Evolutionary conservation across 2,888 invertebrate species (phyloP).

Genomic region (Standfussiana lucernea): DNA sequence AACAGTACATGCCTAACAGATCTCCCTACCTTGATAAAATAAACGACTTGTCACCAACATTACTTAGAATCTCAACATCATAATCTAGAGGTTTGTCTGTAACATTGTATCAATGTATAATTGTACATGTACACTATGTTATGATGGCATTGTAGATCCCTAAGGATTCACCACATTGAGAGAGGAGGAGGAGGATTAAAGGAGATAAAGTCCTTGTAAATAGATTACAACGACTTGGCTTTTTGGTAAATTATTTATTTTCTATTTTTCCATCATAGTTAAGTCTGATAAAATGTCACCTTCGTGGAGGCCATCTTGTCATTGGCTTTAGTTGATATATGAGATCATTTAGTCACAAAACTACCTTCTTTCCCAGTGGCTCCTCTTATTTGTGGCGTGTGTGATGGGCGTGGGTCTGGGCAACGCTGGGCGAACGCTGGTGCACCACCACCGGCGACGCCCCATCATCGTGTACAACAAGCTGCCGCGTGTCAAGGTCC

Average conservation of each 20-base stretch:
- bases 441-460: constrained; percentile 47
- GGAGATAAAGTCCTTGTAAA: too few relatives aligned
- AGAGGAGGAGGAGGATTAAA: too few relatives aligned
- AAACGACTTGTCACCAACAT: not conserved
- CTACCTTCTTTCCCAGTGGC: constrained; percentile 64
- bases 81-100: too few relatives aligned
- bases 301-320: not conserved
- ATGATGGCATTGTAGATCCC: not conserved
- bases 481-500: constrained; percentile 38
- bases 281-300: not conserved
- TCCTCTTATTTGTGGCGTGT: constrained; percentile 65
- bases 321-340: not conserved
- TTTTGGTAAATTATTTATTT: not conserved
- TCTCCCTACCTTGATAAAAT: not conserved
- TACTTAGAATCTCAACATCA: too few relatives aligned
- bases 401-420: constrained; percentile 46
- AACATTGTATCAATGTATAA: too few relatives aligned
- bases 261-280: not conserved
- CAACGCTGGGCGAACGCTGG: constrained; percentile 28
- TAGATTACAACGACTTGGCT: not conserved
- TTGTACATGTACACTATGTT: not conserved
- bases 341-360: not conserved
- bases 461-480: constrained; percentile 60
- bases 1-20: not conserved
- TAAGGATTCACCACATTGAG: too few relatives aligned